Conservation (phyloP, 2,113 vertebrate genomes). For the Chitala chitala region DNA sequence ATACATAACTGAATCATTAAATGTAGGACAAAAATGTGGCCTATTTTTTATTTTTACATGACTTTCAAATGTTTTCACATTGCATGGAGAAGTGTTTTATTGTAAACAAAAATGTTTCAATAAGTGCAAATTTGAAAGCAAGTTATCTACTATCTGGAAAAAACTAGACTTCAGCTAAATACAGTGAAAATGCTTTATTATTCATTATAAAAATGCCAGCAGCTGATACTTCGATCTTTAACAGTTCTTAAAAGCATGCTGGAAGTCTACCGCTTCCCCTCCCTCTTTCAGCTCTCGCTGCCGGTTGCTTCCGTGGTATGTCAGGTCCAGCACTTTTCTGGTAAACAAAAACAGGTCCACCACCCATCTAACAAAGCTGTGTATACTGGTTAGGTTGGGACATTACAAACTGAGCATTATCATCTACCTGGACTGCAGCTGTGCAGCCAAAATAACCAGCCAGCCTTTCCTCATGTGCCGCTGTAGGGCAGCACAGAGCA, state of each 20-base stretch:
- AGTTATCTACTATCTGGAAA: conserved; percentile 1
- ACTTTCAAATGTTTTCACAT: conserved; percentile 45
- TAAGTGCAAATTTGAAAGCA: neutral
- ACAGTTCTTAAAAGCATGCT: conserved; percentile 52
- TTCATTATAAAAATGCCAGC: conserved; percentile 62
- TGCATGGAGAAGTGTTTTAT: conserved; percentile 26
- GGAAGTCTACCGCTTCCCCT: conserved; percentile 54
- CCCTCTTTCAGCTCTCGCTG: conserved; percentile 35
- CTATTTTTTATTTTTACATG: too few species aligned
- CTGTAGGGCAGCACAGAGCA: neutral
- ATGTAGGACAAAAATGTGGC: neutral
- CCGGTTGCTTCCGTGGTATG: conserved; percentile 40
- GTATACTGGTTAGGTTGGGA: conserved; percentile 60
- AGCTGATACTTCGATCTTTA: conserved; percentile 59
- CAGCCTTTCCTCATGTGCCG: neutral
- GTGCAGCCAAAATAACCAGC: conserved; percentile 29
- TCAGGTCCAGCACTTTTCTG: conserved; percentile 58
- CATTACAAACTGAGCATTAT: conserved; percentile 55
- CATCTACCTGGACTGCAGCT: conserved; percentile 41
- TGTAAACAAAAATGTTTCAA: conserved; percentile 32
- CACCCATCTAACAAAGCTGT: conserved; percentile 64
- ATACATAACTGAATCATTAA: too few species aligned
- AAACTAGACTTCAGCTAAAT: neutral
- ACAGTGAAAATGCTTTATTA: conserved; percentile 35
- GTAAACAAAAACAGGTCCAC: conserved; percentile 59